phyloP scores from a whole-genome alignment of 2,113 vertebrate genomes.

The Xenotilapia leptura region DNA sequence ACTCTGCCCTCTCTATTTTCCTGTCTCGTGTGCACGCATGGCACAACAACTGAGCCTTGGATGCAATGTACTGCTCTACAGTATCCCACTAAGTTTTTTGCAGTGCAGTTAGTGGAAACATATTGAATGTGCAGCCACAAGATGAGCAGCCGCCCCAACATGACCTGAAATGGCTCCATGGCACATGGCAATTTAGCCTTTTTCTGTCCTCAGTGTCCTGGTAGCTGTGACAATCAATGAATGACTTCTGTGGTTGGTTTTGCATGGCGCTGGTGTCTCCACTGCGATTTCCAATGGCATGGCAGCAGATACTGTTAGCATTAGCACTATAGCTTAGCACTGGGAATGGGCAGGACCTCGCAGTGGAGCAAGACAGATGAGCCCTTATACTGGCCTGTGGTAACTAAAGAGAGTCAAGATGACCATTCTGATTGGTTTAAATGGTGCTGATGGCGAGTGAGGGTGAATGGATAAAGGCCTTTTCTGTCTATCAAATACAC shows the following conservation, averaged over 20 bases:
- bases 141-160: not conserved
- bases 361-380: constrained; percentile 69
- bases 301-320: constrained; percentile 49
- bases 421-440: not conserved
- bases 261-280: constrained; percentile 72
- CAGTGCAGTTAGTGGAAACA: constrained; percentile 34
- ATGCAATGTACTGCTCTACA: constrained; percentile 62
- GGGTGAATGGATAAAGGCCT: constrained; percentile 32
- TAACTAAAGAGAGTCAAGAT: constrained; percentile 22
- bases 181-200: constrained; percentile 5
- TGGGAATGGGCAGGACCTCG: constrained; percentile 69
- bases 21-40: constrained; percentile 65
- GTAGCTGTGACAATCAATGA: constrained; percentile 43
- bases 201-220: constrained; percentile 34
- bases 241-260: constrained; percentile 56
- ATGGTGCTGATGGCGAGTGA: not conserved
- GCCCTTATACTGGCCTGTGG: constrained; percentile 38
- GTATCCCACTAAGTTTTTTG: constrained; percentile 34
- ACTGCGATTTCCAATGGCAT: constrained; percentile 67
- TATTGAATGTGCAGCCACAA: constrained; percentile 25
- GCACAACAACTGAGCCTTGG: constrained; percentile 67
- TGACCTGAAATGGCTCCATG: constrained; percentile 27
- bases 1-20: constrained; percentile 33
- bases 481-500: constrained; percentile 60
- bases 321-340: constrained; percentile 56